A percentile compares a stretch with the other conserved stretches of the same genome.
These are phyloP conservation scores for Tenualosa thibaudeaui DNA, from an alignment of 2,797 vertebrate species.

Conservation along the genomic window DNA sequence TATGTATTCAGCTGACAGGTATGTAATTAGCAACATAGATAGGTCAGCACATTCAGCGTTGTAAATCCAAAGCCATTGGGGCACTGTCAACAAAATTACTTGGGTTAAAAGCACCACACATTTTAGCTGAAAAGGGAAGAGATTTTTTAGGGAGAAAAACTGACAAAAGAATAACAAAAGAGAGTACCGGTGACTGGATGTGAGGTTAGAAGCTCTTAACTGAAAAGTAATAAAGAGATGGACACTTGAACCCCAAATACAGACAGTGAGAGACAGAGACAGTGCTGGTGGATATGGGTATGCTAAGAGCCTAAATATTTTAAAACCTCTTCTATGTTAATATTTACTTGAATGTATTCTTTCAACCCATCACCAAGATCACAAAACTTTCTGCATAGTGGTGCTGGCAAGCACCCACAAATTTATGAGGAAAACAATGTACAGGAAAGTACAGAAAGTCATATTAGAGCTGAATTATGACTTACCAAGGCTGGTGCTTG, in stretches of 20 bases:
- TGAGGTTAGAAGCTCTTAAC: too few relatives aligned
- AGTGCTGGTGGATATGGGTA: not conserved
- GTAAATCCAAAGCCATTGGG: not conserved
- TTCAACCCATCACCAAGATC: not conserved
- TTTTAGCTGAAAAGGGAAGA: not conserved
- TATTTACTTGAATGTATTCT: not conserved
- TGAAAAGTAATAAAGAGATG: too few relatives aligned
- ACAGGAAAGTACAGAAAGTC: not conserved
- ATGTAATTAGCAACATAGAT: not conserved
- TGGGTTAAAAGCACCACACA: not conserved
- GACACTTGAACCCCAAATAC: too few relatives aligned
- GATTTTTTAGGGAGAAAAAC: not conserved
- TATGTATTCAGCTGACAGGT: not conserved
- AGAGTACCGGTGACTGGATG: too few relatives aligned
- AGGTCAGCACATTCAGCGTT: not conserved
- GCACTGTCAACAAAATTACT: not conserved
- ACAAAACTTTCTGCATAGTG: not conserved
- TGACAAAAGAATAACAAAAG: not conserved
- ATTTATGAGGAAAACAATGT: too few relatives aligned
- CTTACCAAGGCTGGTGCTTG: slow-evolving; percentile 9
- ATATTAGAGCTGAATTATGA: slow-evolving; percentile 35
- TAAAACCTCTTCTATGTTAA: not conserved
- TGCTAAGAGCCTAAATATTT: not conserved
- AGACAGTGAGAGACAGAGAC: not conserved
- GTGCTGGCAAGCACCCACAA: too few relatives aligned